Base-by-base conservation (phyloP, 1,140 invertebrate genomes). In the Chironomus tepperi region DNA sequence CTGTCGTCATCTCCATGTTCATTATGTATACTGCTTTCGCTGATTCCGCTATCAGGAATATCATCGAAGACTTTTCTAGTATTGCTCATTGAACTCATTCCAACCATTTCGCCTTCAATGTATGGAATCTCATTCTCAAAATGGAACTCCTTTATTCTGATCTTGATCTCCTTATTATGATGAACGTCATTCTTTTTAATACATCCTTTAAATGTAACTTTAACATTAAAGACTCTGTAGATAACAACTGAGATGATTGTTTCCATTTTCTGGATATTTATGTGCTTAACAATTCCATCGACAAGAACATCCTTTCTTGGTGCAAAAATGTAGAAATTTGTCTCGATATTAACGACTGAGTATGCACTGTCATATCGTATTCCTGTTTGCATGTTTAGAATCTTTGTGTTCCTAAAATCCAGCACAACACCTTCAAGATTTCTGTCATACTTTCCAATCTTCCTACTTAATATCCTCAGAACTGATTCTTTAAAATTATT, bases 311-410 rank as follows among this genome's bases (percentile, higher is more conserved):
- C 86, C 24, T 84, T 76, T 75, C 78, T 76, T 67, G 88, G 88
- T 74, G 81, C 81, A 76, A 89, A 88, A 16, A 89, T 77, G 79
- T 87, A 89, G 79, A 87, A 88, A 77, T 88, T 85, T 43, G 83
- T 86, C 79, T 84, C 79, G 16, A 87, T 79, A 75, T 86, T 81
- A 16, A 87, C 47, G 76, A 88, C 87, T 76, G 87, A 81, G 34
- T 81, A 85, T 42, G 79, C 83, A 75, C 81, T 82, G 74, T 88
- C 86, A 21, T 83, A 77, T 8, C 84, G 77, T 67, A 86, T 77
- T 2, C 79, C 79, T 47, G 83, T 85, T 0, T 81, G 74, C 0
- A 82, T 75, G 3, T 81, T 83, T 7, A 87, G 73, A 9, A 89
- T 74, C 80, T 86, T 88, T 15, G 86, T 84, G 76, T 88, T 88